A percentile compares a stretch with the other conserved stretches of the same genome.
Evolutionary conservation across 2,797 vertebrate species (phyloP).

Genomic region (Catharus ustulatus): DNA sequence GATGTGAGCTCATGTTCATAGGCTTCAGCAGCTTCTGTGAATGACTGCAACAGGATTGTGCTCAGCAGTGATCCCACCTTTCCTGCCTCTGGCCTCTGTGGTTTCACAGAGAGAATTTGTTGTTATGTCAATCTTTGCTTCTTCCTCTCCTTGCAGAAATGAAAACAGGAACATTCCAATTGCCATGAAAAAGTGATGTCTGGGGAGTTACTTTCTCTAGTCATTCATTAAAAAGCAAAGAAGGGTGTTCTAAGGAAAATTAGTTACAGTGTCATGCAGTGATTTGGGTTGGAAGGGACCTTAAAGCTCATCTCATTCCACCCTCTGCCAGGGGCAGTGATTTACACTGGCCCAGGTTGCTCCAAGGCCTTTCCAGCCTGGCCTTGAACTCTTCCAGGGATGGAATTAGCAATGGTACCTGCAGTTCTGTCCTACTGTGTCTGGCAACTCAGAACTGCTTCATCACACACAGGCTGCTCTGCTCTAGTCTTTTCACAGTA

Average conservation of each 20-base stretch:
- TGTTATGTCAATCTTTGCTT: neutral
- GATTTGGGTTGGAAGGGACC: neutral
- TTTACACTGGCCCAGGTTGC: accelerated
- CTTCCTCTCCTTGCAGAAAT: neutral
- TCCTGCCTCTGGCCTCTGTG: neutral
- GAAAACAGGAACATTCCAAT: neutral
- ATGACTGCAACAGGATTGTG: neutral
- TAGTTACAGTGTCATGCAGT: neutral
- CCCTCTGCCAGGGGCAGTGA: neutral
- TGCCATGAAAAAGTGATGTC: neutral
- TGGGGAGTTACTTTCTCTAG: neutral
- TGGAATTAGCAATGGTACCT: neutral
- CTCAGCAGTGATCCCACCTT: neutral
- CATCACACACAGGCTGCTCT: neutral
- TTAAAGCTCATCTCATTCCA: neutral
- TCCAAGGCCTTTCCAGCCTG: neutral
- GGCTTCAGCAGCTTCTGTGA: neutral
- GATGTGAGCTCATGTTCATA: neutral
- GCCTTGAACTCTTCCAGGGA: neutral
- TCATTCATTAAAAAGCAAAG: neutral
- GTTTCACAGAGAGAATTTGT: neutral
- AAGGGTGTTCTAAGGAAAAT: neutral
- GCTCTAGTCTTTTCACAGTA: neutral
- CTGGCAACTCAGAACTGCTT: neutral
- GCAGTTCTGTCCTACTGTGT: neutral